A percentile compares a stretch with the other conserved stretches of the same genome.
Evolutionary conservation across 2,113 vertebrate species (phyloP).

Genomic region (Actenoides hombroni): DNA sequence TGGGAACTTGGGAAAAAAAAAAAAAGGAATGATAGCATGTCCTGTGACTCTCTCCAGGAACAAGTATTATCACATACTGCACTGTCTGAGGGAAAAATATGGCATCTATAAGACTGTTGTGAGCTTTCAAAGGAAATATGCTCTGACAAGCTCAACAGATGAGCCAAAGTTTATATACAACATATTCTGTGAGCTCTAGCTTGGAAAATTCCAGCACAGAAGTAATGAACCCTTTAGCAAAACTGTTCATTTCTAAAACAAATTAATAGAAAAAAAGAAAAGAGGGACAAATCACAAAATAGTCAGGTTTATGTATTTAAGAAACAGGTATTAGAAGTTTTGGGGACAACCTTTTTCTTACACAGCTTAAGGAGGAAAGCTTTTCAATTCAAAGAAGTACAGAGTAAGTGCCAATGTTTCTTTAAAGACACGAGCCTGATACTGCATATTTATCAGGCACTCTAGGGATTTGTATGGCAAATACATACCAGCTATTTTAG

Average conservation of each 20-base stretch:
- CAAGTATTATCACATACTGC: background rate
- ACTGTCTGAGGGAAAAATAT: background rate
- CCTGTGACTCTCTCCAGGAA: background rate
- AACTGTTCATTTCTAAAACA: background rate
- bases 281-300: background rate
- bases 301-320: background rate
- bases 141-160: background rate
- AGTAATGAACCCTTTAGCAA: background rate
- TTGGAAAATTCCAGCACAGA: background rate
- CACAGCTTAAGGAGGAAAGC: background rate
- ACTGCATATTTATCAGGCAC: constrained; percentile 1
- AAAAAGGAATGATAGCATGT: background rate
- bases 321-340: background rate
- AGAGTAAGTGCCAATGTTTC: background rate
- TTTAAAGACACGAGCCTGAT: background rate
- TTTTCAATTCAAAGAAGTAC: background rate
- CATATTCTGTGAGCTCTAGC: background rate
- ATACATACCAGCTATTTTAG: constrained; percentile 8
- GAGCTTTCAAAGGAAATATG: constrained; percentile 29
- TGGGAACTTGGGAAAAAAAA: background rate
- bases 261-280: background rate
- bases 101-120: background rate
- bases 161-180: background rate
- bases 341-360: background rate
- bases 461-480: background rate